Evolutionary conservation across 2,888 invertebrate species (phyloP).

Genomic region (Kryphioiulus occultus): DNA sequence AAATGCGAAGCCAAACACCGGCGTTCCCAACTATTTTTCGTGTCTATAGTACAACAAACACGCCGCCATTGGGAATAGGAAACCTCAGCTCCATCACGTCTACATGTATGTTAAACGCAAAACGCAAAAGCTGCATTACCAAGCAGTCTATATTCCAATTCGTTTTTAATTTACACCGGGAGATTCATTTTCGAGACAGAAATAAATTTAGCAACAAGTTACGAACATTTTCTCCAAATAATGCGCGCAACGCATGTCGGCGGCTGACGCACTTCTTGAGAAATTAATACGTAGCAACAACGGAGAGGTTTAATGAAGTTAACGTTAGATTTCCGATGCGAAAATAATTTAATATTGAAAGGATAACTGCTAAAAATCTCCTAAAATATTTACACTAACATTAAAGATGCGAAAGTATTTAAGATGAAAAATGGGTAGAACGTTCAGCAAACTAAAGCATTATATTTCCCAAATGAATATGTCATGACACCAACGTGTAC

Average conservation of each 20-base stretch:
- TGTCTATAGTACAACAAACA: neutral
- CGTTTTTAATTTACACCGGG: slow-evolving; percentile 26
- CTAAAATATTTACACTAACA: slow-evolving; percentile 21
- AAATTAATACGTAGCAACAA: neutral
- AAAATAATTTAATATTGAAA: slow-evolving; percentile 35
- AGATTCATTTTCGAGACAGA: slow-evolving; percentile 13
- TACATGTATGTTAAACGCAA: slow-evolving; percentile 9
- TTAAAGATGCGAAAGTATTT: neutral
- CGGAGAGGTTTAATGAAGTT: neutral
- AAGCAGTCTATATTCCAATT: neutral
- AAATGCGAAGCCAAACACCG: neutral
- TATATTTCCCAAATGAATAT: no score
- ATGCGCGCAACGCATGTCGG: neutral
- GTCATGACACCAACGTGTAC: no score
- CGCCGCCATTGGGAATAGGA: neutral
- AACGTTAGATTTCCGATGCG: neutral
- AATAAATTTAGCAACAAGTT: slow-evolving; percentile 30
- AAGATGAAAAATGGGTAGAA: neutral
- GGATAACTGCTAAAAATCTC: neutral
- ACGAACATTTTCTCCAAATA: neutral
- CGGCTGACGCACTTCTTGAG: neutral
- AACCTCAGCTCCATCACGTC: slow-evolving; percentile 3
- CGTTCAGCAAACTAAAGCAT: neutral
- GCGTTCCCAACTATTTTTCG: neutral
- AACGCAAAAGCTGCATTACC: neutral